Percentiles rank a stretch among this genome's conserved stretches.
phyloP scores from a whole-genome alignment of 2,113 vertebrate genomes.

The Colistium nudipinnis region DNA sequence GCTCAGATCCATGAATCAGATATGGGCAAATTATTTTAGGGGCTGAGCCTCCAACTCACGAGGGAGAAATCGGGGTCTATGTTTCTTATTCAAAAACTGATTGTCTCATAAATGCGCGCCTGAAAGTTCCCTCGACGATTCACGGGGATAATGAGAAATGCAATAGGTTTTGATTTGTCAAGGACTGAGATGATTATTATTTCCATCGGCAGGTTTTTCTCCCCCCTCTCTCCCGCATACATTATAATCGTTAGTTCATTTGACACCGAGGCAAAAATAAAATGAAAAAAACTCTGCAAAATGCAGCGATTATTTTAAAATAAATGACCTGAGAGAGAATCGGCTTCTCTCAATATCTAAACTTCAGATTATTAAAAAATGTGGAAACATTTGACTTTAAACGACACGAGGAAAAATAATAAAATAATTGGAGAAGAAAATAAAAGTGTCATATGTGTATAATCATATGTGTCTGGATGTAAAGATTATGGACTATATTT shows the following conservation, averaged over 20 bases:
- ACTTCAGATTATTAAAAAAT: conserved; percentile 17
- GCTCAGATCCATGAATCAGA: conserved; percentile 71
- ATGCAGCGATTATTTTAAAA: too few relatives aligned
- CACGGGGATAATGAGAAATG: conserved; percentile 73
- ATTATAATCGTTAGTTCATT: not conserved
- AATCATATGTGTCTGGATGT: not conserved
- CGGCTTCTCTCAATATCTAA: conserved; percentile 9
- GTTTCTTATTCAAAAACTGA: conserved; percentile 70
- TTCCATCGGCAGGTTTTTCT: conserved; percentile 27
- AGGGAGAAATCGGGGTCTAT: conserved; percentile 60
- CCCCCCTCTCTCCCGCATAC: not conserved
- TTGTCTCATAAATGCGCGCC: conserved; percentile 70
- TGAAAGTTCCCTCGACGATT: conserved; percentile 73
- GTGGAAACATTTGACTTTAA: not conserved
- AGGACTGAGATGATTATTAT: conserved; percentile 55
- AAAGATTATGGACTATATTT: rapidly evolving
- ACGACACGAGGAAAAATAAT: not conserved
- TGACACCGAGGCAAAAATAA: too few relatives aligned
- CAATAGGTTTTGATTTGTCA: conserved; percentile 69
- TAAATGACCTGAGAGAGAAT: not conserved
- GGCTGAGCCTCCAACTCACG: conserved; percentile 64
- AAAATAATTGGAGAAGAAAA: not conserved
- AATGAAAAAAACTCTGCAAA: too few relatives aligned
- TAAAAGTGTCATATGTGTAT: not conserved
- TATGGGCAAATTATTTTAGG: conserved; percentile 75